A percentile compares a stretch with the other conserved stretches of the same genome.
These are phyloP conservation scores for Gorsachius goisagi DNA, from an alignment of 2,113 vertebrate species.

Conservation along the genomic window DNA sequence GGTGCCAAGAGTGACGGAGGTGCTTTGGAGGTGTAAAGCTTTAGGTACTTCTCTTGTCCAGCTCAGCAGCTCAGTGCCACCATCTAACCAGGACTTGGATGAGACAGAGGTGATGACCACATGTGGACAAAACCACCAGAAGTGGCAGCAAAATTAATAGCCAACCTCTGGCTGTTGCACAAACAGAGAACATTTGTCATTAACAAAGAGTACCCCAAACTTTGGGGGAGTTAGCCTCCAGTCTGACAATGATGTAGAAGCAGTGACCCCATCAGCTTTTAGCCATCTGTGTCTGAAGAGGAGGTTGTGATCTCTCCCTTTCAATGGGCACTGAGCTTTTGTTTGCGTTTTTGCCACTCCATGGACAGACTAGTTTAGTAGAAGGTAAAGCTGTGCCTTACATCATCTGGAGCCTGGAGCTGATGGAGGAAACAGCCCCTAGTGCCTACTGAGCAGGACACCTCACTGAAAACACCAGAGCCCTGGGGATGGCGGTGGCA, in stretches of 20 bases:
- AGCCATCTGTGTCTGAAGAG: conserved; percentile 31
- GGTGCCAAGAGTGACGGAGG: neutral
- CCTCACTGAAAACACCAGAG: conserved; percentile 18
- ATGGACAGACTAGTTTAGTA: neutral
- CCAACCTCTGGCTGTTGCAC: conserved; percentile 11
- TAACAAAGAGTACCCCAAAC: neutral
- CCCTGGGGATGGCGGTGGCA: conserved; percentile 1
- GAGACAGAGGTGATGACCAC: neutral
- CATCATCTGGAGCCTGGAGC: conserved; percentile 39
- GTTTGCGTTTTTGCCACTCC: neutral
- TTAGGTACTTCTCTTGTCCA: neutral
- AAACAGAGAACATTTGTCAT: neutral
- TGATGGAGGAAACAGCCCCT: conserved; percentile 26
- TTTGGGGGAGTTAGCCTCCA: neutral
- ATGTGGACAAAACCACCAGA: neutral
- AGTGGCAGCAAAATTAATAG: conserved; percentile 17
- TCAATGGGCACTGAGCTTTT: neutral
- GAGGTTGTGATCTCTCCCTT: neutral
- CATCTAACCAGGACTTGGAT: neutral
- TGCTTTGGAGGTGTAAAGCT: neutral
- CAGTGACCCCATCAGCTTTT: neutral
- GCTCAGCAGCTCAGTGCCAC: neutral
- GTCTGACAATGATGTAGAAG: neutral
- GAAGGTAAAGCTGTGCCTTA: conserved; percentile 22
- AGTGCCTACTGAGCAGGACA: neutral